Evolutionary conservation across 2,113 vertebrate genomes (phyloP).

Genomic region (Hypocryptadius cinnamomeus): DNA sequence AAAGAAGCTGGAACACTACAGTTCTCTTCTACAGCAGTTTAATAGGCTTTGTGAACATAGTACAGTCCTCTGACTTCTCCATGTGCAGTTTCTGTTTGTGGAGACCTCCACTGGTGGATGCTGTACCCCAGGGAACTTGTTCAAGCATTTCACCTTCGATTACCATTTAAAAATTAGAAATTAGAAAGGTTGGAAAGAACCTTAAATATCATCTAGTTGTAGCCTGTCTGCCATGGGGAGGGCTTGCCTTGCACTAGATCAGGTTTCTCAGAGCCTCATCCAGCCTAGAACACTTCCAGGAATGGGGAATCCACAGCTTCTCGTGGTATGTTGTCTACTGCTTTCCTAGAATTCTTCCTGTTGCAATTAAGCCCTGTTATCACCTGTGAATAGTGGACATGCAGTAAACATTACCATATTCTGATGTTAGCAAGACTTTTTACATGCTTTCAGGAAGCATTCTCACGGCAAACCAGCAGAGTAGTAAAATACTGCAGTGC

Average conservation of each 20-base stretch:
- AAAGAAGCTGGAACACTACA: background rate
- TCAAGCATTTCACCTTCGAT: background rate
- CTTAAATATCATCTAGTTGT: background rate
- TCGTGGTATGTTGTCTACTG: background rate
- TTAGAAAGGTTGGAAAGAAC: background rate
- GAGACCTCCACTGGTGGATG: background rate
- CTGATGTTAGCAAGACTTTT: background rate
- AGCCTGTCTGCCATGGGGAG: background rate
- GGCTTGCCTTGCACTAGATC: background rate
- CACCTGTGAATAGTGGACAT: background rate
- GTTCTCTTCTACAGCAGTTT: background rate
- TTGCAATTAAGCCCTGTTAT: background rate
- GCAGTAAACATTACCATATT: background rate
- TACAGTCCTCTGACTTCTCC: background rate
- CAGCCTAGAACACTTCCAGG: background rate
- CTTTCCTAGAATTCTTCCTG: background rate
- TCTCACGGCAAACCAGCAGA: background rate
- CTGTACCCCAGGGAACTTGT: background rate
- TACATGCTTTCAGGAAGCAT: background rate
- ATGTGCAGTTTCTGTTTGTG: background rate
- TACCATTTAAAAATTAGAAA: background rate
- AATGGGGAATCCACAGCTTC: background rate
- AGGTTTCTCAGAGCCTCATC: background rate
- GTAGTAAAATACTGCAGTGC: background rate
- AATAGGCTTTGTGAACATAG: background rate